Conservation (phyloP, 2,797 vertebrate species). For the Myotis myotis region DNA sequence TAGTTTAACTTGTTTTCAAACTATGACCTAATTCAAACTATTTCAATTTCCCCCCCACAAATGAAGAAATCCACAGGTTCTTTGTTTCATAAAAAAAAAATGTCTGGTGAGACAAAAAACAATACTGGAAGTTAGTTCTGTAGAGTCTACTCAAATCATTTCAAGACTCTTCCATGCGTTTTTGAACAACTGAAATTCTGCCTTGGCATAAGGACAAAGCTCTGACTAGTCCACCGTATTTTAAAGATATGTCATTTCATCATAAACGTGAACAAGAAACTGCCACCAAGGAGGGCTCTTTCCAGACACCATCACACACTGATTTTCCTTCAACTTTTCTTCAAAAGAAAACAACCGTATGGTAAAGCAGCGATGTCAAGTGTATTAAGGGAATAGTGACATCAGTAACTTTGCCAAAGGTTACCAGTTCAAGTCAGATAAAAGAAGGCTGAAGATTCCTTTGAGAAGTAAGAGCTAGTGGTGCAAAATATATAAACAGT, state of each 20-base stretch:
- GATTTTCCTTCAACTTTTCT: background rate
- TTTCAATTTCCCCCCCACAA: background rate
- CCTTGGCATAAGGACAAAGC: background rate
- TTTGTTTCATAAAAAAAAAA: background rate
- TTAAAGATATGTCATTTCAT: background rate
- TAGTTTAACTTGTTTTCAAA: background rate
- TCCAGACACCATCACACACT: too few species aligned
- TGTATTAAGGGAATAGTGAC: background rate
- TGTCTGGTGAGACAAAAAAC: background rate
- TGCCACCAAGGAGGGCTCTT: background rate
- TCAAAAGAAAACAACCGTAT: background rate
- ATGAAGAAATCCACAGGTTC: background rate
- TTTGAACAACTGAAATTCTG: background rate
- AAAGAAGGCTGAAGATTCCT: background rate
- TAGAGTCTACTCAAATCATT: background rate
- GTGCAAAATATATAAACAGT: background rate
- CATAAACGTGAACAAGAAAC: background rate
- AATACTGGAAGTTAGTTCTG: background rate
- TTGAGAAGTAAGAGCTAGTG: background rate
- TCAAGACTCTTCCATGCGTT: background rate
- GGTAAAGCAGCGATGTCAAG: background rate
- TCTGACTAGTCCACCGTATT: background rate
- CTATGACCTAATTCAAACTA: background rate
- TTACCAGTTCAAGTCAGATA: background rate
- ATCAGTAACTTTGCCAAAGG: background rate